A percentile compares a stretch with the other conserved stretches of the same genome.
Conservation (phyloP, 2,888 invertebrate species). For the Drosophila greeni region DNA sequence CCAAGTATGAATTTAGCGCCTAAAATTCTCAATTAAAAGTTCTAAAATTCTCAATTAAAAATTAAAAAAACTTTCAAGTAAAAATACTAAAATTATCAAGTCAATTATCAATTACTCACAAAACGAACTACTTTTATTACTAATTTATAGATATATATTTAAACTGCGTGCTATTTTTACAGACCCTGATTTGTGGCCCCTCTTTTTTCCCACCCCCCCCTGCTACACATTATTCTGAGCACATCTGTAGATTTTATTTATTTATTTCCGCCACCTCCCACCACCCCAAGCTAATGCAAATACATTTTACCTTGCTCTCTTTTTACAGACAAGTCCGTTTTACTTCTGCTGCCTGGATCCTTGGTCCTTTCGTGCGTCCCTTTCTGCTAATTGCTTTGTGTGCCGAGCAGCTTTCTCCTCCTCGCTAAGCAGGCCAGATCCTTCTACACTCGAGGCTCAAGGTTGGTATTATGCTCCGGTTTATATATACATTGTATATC, state of each 20-base stretch:
- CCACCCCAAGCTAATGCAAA: constrained; percentile 68
- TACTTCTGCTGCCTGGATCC: constrained; percentile 12
- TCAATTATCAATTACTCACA: neutral
- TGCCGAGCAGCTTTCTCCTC: constrained; percentile 35
- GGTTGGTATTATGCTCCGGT: constrained; percentile 56
- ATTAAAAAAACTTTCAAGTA: too few species aligned
- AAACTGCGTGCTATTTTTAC: neutral
- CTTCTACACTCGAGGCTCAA: constrained; percentile 42
- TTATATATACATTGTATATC: constrained; percentile 37
- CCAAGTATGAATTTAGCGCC: neutral
- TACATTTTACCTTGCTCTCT: constrained; percentile 56
- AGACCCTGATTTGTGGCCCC: neutral
- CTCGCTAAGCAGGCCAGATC: constrained; percentile 55
- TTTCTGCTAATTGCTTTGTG: constrained; percentile 69
- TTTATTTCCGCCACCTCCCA: constrained; percentile 39
- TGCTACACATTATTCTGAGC: constrained; percentile 5
- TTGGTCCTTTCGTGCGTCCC: constrained; percentile 58
- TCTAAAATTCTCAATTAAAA: too few species aligned
- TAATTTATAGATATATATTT: constrained; percentile 4
- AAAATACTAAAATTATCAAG: too few species aligned
- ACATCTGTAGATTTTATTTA: constrained; percentile 50
- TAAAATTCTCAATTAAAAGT: too few species aligned
- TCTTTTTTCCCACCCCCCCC: neutral
- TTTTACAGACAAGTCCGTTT: constrained; percentile 53
- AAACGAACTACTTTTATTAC: neutral